Percentiles rank a stretch among this genome's conserved stretches.
Evolutionary conservation across 1,140 invertebrate genomes (phyloP).

Genomic region (Drosophila miranda): DNA sequence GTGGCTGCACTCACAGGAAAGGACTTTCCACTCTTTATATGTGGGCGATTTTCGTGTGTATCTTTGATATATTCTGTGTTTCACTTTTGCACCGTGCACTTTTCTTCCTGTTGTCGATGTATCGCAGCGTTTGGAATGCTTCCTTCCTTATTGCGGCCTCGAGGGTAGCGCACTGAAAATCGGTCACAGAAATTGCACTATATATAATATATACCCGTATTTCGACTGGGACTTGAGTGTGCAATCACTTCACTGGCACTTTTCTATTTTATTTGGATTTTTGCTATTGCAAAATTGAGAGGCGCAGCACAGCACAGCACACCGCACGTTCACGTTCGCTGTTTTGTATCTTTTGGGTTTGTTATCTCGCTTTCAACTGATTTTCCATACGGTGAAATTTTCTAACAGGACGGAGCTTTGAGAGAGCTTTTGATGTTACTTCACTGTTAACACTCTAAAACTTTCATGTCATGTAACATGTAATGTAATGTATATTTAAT

Average conservation of each 20-base stretch:
- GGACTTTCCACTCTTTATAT: constrained; percentile 56
- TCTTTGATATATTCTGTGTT: constrained; percentile 27
- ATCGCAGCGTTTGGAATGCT: constrained; percentile 29
- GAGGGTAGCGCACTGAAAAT: constrained; percentile 10
- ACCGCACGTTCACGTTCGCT: constrained; percentile 11
- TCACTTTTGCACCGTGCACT: constrained; percentile 37
- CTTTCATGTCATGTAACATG: no score
- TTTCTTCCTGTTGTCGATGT: constrained; percentile 2
- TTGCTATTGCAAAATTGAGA: constrained; percentile 28
- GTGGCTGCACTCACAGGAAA: constrained; percentile 58
- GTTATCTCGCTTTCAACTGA: no score
- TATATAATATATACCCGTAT: constrained; percentile 4
- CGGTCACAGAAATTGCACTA: constrained; percentile 2
- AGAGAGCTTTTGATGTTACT: no score
- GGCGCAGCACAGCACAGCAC: constrained; percentile 39
- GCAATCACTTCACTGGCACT: constrained; percentile 47
- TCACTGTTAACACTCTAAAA: no score
- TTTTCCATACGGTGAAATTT: constrained; percentile 18
- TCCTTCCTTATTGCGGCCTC: constrained; percentile 14
- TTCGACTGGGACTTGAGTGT: background rate
- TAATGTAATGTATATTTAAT: no score
- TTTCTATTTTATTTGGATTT: constrained; percentile 39
- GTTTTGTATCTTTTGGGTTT: constrained; percentile 58
- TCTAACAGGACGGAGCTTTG: constrained; percentile 24
- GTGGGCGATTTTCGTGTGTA: constrained; percentile 46